These are phyloP conservation scores for Perdita meconis DNA, from an alignment of 2,888 invertebrate species.

Conservation along the genomic window DNA sequence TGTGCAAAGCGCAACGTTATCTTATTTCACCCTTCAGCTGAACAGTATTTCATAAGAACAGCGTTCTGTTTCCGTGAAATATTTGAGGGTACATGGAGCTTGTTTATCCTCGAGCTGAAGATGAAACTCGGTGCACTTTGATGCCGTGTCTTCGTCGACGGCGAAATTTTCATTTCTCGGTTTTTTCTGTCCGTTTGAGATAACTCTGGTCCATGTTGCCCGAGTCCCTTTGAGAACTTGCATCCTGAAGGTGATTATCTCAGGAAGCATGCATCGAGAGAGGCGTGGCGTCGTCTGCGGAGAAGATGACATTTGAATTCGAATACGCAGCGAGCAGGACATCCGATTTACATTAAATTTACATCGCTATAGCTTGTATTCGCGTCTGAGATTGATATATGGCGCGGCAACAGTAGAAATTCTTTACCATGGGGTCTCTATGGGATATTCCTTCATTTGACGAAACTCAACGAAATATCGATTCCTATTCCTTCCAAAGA, in stretches of 20 bases:
- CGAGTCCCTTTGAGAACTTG: slow-evolving; percentile 34
- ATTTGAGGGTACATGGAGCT: slow-evolving; percentile 28
- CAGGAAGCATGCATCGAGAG: slow-evolving; percentile 21
- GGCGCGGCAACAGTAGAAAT: neutral
- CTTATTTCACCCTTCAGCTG: too few relatives aligned
- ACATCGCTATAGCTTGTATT: slow-evolving; percentile 59
- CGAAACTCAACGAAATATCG: slow-evolving; percentile 6
- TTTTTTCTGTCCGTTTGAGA: slow-evolving; percentile 23
- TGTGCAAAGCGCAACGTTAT: too few relatives aligned
- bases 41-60: neutral
- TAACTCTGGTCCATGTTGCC: neutral
- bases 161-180: slow-evolving; percentile 43
- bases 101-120: slow-evolving; percentile 42
- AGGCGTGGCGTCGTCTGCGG: neutral
- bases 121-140: slow-evolving; percentile 48
- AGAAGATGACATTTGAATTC: slow-evolving; percentile 54
- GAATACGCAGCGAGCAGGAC: slow-evolving; percentile 47
- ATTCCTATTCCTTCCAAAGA: neutral
- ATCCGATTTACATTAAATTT: slow-evolving; percentile 66
- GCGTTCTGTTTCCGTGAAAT: neutral
- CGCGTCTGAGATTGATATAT: slow-evolving; percentile 49
- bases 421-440: slow-evolving; percentile 12
- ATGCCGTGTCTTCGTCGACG: slow-evolving; percentile 18
- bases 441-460: slow-evolving; percentile 35
- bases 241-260: slow-evolving; percentile 48